phyloP scores from a whole-genome alignment of 2,888 invertebrate genomes.

The Hyppa rectilinea region DNA sequence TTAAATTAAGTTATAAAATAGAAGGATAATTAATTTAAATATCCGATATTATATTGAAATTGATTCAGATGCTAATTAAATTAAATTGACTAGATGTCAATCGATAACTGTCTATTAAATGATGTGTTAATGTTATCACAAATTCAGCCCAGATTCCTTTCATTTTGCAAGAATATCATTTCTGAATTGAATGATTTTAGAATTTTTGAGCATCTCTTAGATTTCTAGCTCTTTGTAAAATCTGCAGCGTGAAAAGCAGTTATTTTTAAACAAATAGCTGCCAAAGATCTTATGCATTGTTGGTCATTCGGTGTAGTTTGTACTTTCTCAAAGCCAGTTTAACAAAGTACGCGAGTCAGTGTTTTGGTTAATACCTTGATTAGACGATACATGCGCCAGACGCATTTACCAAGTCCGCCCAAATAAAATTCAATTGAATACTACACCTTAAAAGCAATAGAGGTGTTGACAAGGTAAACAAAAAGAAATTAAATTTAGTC shows the following conservation, averaged over 20 bases:
- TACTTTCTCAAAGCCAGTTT: background rate
- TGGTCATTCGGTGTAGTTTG: background rate
- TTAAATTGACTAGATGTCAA: slow-evolving; percentile 2
- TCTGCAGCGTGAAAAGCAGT: no score
- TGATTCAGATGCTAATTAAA: slow-evolving; percentile 5
- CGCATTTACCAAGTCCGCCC: background rate
- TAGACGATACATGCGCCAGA: background rate
- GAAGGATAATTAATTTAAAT: no score
- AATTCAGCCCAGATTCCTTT: background rate
- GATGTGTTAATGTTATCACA: background rate
- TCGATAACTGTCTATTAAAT: slow-evolving; percentile 23
- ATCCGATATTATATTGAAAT: slow-evolving; percentile 17
- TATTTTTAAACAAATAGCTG: no score
- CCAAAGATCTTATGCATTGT: no score
- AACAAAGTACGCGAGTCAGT: background rate
- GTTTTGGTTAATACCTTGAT: background rate
- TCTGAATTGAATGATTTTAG: background rate
- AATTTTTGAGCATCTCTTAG: background rate
- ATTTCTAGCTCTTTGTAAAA: background rate
- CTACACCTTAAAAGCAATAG: background rate
- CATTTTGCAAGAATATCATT: background rate
- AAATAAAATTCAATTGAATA: background rate
- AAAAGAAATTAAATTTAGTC: no score
- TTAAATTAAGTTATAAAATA: slow-evolving; percentile 31
- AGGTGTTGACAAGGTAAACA: no score